phyloP scores from a whole-genome alignment of 2,797 vertebrate genomes.

The Glyptemys insculpta region DNA sequence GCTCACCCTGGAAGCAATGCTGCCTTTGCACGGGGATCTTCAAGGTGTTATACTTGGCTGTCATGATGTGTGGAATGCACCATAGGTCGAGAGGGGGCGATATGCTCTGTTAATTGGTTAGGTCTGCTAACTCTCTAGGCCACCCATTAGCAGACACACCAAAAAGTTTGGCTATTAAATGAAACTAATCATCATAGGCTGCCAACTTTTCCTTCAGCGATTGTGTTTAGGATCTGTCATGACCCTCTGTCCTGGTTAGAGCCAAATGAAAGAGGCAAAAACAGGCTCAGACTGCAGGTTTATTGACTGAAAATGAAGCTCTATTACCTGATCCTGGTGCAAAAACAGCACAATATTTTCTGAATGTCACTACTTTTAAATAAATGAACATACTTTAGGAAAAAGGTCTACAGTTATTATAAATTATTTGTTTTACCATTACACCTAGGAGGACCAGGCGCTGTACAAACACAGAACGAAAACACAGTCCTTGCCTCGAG shows the following conservation, averaged over 20 bases:
- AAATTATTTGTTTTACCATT: neutral
- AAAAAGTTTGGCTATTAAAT: neutral
- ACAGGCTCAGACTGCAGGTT: neutral
- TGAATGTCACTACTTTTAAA: neutral
- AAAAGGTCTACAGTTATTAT: conserved; percentile 1
- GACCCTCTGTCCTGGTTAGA: neutral
- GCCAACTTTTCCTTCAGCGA: neutral
- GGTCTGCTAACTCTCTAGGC: neutral
- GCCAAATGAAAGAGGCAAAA: neutral
- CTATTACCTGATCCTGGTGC: neutral
- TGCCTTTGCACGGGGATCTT: neutral
- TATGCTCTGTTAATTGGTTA: neutral
- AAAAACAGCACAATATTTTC: neutral
- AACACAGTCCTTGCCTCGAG: neutral
- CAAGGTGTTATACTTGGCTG: no score
- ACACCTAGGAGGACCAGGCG: neutral
- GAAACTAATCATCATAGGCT: neutral
- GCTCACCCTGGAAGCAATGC: neutral
- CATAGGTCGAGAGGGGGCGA: neutral
- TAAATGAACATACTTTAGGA: neutral
- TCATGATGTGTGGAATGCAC: neutral
- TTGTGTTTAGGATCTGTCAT: neutral
- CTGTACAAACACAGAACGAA: neutral
- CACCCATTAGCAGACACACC: neutral
- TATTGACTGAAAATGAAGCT: neutral